Base-by-base conservation (phyloP, 2,888 invertebrate species). In the Andrena marginata region DNA sequence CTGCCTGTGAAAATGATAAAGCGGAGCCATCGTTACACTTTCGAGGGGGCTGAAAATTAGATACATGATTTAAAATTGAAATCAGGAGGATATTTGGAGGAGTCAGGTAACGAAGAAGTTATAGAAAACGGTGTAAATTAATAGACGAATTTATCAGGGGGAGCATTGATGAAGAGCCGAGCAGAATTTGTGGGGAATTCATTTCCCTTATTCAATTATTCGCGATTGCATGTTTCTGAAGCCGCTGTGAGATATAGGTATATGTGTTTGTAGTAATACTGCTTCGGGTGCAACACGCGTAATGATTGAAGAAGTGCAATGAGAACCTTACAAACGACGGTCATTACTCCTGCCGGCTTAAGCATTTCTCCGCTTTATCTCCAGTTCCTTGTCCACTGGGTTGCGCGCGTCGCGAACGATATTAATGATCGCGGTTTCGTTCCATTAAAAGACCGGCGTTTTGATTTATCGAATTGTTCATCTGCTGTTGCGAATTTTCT, bases 341-440 rank as follows among this genome's bases (percentile, higher is more conserved):
- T 63, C 72, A 51, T 72, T 72, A 69, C 26, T 63, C n/a, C 54
- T 70, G 76, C 56, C 70, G 69, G 23, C 49, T 71, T 49, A 71
- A 71, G 26, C 51, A 42, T 64, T 64, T 63, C 26, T 56, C 29
- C 7, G 54, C 54, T 54, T 54, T 29, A n/a, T 33, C 29, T 29
- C 26, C 51, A 54, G 60, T 82, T 65, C 56, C 62, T 10, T 67
- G 42, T 20, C 35, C 23, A 0, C 8, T 6, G 10, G 23, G 31
- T 31, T 3, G n/a, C 20, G n/a, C 13, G 31, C 10, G 23, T 13
- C 33, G 72, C 1, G 10, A 26, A 13, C 29, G 51, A 62, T 31
- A 69, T 69, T 69, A 16, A 33, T 54, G 65, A 65, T 54, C 29
- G 6, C 48, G 20, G 31, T 31, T 62, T 48, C 35, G 13, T n/a